phyloP scores from a whole-genome alignment of 2,888 invertebrate species.

The Calameuta filiformis region DNA sequence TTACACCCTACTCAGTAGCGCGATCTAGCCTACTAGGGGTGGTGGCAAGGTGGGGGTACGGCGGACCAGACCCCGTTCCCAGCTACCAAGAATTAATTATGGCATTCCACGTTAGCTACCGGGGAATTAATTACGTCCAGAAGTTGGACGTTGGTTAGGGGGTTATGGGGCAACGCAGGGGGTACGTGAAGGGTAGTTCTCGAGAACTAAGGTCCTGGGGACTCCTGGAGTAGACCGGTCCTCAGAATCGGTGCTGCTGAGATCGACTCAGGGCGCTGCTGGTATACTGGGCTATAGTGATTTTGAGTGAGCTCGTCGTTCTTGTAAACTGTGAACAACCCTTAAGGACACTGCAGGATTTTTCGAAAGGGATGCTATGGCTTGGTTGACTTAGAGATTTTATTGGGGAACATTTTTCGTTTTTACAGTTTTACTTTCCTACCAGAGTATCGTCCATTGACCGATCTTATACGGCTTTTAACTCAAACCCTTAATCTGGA shows the following conservation, averaged over 20 bases:
- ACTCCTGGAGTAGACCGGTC: conserved; percentile 1
- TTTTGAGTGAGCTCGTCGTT: neutral
- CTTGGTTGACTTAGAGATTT: neutral
- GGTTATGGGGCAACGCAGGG: conserved; percentile 39
- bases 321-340: neutral
- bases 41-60: neutral
- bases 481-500: neutral
- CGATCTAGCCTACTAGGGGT: neutral
- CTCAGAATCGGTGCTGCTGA: conserved; percentile 19
- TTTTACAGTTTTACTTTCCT: neutral
- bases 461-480: neutral
- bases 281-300: neutral
- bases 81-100: conserved; percentile 63
- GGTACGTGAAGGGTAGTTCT: conserved; percentile 7
- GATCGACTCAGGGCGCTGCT: neutral
- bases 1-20: conserved; percentile 45
- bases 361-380: neutral
- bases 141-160: conserved; percentile 61
- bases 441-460: neutral
- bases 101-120: conserved; percentile 64
- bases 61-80: conserved; percentile 14
- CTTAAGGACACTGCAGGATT: neutral
- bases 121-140: conserved; percentile 65
- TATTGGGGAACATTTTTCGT: neutral
- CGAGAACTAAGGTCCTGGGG: neutral